Percentiles rank a stretch among this genome's conserved stretches.
These are phyloP conservation scores for Cydia pomonella DNA, from an alignment of 1,140 invertebrate species.

Conservation along the genomic window DNA sequence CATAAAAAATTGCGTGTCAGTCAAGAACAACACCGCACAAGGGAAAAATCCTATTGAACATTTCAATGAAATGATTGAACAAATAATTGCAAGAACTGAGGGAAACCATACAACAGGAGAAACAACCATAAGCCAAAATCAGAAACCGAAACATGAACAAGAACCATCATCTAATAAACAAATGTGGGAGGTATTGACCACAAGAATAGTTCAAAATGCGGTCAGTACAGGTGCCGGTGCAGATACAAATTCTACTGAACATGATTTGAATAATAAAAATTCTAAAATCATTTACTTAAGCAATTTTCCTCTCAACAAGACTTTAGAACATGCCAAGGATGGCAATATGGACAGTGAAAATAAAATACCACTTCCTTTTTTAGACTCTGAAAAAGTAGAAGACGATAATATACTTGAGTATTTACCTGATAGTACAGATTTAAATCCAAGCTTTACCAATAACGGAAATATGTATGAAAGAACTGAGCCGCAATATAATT, in stretches of 20 bases:
- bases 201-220: not conserved
- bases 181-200: not conserved
- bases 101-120: not conserved
- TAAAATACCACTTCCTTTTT: not conserved
- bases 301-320: not conserved
- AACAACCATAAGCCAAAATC: not conserved
- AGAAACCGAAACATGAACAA: not conserved
- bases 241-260: not conserved
- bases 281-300: slow-evolving; percentile 33
- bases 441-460: not conserved
- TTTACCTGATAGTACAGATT: not conserved
- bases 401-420: not conserved
- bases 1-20: not conserved
- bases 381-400: not conserved
- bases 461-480: not conserved
- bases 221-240: no score
- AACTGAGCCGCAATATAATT: not conserved
- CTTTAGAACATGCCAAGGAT: not conserved
- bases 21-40: not conserved
- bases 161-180: not conserved
- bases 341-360: not conserved
- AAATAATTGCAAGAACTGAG: not conserved
- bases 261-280: slow-evolving; percentile 12
- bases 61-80: slow-evolving; percentile 7
- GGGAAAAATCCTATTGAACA: not conserved